Evolutionary conservation across 23 tunicate genomes (phyloP).

Genomic region (Botrylloides violaceus): DNA sequence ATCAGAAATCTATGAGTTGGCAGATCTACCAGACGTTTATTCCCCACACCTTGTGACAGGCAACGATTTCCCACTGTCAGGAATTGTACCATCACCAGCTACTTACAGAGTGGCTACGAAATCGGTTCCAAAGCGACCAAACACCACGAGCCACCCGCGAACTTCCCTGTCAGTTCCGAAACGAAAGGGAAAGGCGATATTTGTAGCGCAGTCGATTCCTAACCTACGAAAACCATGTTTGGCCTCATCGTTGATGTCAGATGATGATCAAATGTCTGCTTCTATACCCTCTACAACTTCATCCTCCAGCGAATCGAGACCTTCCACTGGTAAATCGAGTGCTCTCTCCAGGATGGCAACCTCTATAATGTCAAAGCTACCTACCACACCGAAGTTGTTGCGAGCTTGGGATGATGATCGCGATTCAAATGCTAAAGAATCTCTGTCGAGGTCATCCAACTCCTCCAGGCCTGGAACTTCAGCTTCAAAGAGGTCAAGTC

Average conservation of each 20-base stretch:
- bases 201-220: neutral
- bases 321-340: neutral
- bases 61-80: too few relatives aligned
- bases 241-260: neutral
- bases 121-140: neutral
- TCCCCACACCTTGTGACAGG: too few relatives aligned
- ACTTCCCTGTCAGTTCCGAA: neutral
- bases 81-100: too few relatives aligned
- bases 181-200: neutral
- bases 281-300: neutral
- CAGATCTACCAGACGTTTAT: too few relatives aligned
- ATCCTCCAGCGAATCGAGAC: neutral
- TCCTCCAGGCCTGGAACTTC: constrained; percentile 16
- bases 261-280: neutral
- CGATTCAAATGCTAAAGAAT: neutral
- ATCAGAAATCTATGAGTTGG: too few relatives aligned
- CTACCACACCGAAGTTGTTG: neutral
- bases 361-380: neutral
- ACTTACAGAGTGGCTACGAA: neutral
- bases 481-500: constrained; percentile 3
- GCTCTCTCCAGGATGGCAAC: neutral
- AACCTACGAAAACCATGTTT: neutral
- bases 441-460: neutral
- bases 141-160: neutral
- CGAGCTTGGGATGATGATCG: neutral